These are phyloP conservation scores for Phyllostomus discolor DNA, from an alignment of 2,113 vertebrate species.

Conservation along the genomic window DNA sequence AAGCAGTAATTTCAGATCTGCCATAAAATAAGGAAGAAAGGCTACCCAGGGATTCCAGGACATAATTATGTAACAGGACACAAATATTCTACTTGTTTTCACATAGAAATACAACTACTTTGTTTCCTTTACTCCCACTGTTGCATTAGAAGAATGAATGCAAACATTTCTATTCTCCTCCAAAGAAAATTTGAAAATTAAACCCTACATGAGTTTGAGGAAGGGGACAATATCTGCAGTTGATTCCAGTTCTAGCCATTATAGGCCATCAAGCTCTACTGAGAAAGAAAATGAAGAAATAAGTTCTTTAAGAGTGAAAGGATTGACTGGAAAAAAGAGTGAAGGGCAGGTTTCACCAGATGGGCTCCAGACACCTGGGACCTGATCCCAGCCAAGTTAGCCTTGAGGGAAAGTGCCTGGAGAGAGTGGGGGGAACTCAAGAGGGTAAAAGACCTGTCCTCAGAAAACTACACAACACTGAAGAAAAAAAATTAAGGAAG, in stretches of 20 bases:
- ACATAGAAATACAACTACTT: neutral
- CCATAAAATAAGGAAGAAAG: neutral
- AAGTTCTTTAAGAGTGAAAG: neutral
- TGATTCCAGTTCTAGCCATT: neutral
- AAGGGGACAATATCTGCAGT: neutral
- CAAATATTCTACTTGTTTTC: neutral
- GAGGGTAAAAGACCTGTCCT: no score
- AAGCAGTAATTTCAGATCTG: neutral
- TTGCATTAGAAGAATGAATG: neutral
- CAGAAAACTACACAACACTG: no score
- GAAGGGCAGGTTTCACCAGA: neutral
- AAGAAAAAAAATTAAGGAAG: no score
- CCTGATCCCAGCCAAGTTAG: neutral
- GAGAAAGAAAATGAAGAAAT: neutral
- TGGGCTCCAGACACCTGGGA: neutral
- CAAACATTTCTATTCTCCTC: neutral
- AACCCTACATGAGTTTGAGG: neutral
- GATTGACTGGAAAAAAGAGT: neutral
- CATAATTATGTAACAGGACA: neutral
- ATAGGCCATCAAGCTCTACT: neutral
- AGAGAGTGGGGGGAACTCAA: neutral
- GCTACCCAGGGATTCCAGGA: neutral
- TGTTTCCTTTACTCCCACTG: neutral
- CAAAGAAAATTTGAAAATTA: conserved; percentile 15
- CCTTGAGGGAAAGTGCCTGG: neutral